Evolutionary conservation across 1,140 invertebrate genomes (phyloP), one percentile per base, ranked within the genome.

Genomic region (Thrips palmi): DNA sequence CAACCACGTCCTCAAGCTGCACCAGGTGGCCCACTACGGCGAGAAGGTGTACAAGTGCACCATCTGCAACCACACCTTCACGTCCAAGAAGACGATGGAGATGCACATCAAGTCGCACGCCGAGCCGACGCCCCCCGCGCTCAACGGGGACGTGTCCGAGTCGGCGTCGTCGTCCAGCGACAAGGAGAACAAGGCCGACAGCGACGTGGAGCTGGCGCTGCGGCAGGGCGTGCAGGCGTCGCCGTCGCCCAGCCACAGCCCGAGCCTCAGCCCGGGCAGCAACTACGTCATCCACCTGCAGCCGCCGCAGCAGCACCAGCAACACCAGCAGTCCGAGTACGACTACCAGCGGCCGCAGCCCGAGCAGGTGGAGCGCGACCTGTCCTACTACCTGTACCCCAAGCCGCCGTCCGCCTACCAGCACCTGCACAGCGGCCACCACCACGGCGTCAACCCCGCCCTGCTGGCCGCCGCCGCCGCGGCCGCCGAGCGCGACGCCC

Each of bases 11-110:
- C 59, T 88, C 17, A 88, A 87, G 55, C 59, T 86, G 19, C 84
- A 88, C 49, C 77, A 84, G 43, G 82, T 86, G n/a, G 77, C 84
- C 37, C 86, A 91, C 57, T 86, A 82, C 46, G 84, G 84, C 1
- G 79, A 87, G 51, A 86, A 87, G 49, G 83, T 86, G 22, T 89
- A 89, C 60, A 86, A 86, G 49, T 89, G 84, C 54, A 87, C 82
- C 0, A 74, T 88, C 6, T 91, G 83, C 52, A 77, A 85, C 44
- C 76, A 82, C 43, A 87, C 83, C 0, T 88, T 88, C 51, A 82
- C 74, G 38, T 86, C 77, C 2, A 86, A 87, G 54, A 88, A 88
- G 51, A 73, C 74, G 21, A 82, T 89, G 74, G 83, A 88, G 51
- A 63, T 74, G 3, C 85, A 89, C 52, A 86, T 88, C 21, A 85